Evolutionary conservation across 2,888 invertebrate genomes (phyloP).

Genomic region (Brachylomia viminalis): DNA sequence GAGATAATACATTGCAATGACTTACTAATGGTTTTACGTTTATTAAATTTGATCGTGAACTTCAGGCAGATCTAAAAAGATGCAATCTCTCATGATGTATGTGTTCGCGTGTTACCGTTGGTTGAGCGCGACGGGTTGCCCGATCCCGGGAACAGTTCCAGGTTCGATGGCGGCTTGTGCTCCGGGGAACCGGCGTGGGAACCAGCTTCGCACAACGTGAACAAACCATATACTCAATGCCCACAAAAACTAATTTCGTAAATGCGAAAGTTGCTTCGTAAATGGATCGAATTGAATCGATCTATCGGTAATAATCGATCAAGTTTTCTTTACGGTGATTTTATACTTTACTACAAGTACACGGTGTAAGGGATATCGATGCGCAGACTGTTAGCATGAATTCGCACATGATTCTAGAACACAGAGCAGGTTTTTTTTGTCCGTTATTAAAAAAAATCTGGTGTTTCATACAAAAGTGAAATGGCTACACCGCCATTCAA

Average conservation of each 20-base stretch:
- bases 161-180: slow-evolving; percentile 93
- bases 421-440: accelerated
- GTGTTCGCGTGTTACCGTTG: slow-evolving; percentile 93
- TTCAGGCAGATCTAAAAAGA: slow-evolving; percentile 43
- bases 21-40: neutral
- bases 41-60: neutral
- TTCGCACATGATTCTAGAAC: neutral
- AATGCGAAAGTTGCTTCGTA: slow-evolving; percentile 2
- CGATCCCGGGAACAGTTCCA: slow-evolving; percentile 92
- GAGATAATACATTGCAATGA: neutral
- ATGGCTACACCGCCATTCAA: neutral
- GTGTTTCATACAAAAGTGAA: neutral
- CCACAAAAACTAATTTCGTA: slow-evolving; percentile 16
- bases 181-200: slow-evolving; percentile 91
- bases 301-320: neutral
- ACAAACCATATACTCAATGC: slow-evolving; percentile 77
- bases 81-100: slow-evolving; percentile 58
- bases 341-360: neutral
- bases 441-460: no score
- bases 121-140: slow-evolving; percentile 93
- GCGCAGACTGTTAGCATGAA: neutral
- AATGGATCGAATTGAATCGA: neutral
- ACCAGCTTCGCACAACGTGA: slow-evolving; percentile 83
- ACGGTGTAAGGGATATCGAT: neutral
- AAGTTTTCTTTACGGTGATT: neutral